Base-by-base conservation (phyloP, 2,113 vertebrate species). In the Microcebus murinus region DNA sequence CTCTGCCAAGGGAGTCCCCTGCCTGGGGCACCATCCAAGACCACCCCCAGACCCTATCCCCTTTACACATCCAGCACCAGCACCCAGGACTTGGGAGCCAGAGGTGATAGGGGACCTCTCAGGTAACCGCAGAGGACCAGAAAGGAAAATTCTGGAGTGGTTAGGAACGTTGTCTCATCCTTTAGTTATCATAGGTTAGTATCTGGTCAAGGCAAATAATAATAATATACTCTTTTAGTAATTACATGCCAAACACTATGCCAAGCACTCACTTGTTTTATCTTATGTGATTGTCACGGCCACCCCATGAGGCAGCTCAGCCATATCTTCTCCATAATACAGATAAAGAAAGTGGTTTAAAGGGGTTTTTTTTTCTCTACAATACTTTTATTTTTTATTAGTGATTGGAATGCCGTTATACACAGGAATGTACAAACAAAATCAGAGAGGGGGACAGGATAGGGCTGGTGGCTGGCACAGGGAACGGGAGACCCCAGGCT, bases 321-420 rank as follows among this genome's bases (percentile, higher is more conserved):
- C 34, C 74, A 10, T 36, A 57, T 87, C 61, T 77, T 87, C 70
- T 94, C 84, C 88, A 77, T 27, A 63, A 86, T 39, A 63, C 17
- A 87, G 25, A 90, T 68, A 84, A 87, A 45, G 36, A 71, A 89
- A 79, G 42, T 42, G 17, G 59, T 13, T 77, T 63, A 61, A 65
- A 91, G 76, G 76, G 50, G 3, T 55, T 50, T 74, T 79, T 48
- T 34, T 18, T 11, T 71, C 34, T 73, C 4, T 31, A 84, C 81
- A 96, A 92, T 27, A 95, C 1, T 63, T 27, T 63, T 27, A 89
- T 85, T 93, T 85, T 98, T 96, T 90, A 95, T 93, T 95, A 55
- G 17, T 61, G 63, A 74, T 18, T 23, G 11, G 7, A 23, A 96
- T 48, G 55, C 80, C 7, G 48, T 68, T 52, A 55, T 11, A 79